Base-by-base conservation (phyloP, 1,140 invertebrate genomes). In the Micrasema minimum region DNA sequence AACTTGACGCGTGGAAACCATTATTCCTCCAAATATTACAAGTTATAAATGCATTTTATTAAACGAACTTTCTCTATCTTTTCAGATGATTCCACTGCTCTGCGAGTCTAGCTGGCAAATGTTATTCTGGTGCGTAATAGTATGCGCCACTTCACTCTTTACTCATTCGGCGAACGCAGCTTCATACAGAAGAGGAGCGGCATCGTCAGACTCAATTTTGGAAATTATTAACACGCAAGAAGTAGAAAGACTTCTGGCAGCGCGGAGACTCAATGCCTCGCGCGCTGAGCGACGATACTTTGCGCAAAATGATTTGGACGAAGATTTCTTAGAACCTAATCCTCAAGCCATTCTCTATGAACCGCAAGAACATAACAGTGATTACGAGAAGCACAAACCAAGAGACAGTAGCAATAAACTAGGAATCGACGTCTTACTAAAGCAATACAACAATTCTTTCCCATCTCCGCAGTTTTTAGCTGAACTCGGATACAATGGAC, bases 171-270 rank as follows among this genome's bases (percentile, higher is more conserved):
- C n/a, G 16, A 31, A 51, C n/a, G 31, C 45, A 11, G 48, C 31
- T 12, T 38, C 64, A 26, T 51, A 68, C 23, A 59, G 51, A 23
- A 23, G 67, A 41, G 67, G 55, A 22, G 16, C 67, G 23, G 38
- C 67, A 6, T 0, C 37, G 31, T 81, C 82, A 61, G 86, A 86
- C 72, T 87, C 86, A 14, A 87, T 88, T 67, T 77, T 87, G 74
- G 87, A 87, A 69, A 87, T 88, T 38, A 87, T 88, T 53, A 85
- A 88, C 75, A 87, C 84, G 9, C 81, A 86, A 69, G 82, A 87
- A 78, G 86, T 88, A 1, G 84, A 87, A 72, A 78, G 80, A 53
- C 78, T 87, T 59, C 72, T 88, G 12, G 85, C 84, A 0, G 84
- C 81, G 70, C 79, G 81, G 61, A 80, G 77, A 72, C 78, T 80